Conservation (phyloP, 2,888 invertebrate genomes). For the Operophtera brumata region DNA sequence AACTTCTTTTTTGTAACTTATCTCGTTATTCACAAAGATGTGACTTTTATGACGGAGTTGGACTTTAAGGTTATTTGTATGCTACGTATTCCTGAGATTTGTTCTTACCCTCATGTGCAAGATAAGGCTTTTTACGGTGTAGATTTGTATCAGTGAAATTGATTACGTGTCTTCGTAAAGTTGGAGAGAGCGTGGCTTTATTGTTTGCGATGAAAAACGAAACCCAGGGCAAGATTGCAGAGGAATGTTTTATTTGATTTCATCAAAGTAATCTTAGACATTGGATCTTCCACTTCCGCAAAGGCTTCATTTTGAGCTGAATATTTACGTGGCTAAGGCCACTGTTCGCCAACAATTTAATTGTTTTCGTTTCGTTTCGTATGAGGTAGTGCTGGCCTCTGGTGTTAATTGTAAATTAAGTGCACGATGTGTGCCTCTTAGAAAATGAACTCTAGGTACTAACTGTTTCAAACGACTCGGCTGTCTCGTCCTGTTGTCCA, state of each 20-base stretch:
- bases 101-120: constrained; percentile 45
- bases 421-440: too few species aligned
- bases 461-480: constrained; percentile 49
- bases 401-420: too few species aligned
- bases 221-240: background rate
- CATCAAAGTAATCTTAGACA: constrained; percentile 1
- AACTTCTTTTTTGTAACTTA: constrained; percentile 70
- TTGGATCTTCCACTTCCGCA: background rate
- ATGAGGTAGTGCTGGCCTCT: too few species aligned
- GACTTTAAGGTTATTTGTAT: constrained; percentile 69
- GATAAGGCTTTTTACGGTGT: constrained; percentile 43
- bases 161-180: constrained; percentile 37
- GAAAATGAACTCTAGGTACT: too few species aligned
- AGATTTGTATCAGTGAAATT: constrained; percentile 44
- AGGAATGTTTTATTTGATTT: background rate
- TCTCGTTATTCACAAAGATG: constrained; percentile 72
- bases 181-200: constrained; percentile 10
- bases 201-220: constrained; percentile 20
- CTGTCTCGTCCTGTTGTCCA: constrained; percentile 55
- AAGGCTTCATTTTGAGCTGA: background rate
- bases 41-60: constrained; percentile 71
- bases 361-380: too few species aligned
- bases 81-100: constrained; percentile 57
- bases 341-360: too few species aligned
- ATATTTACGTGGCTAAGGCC: background rate